Evolutionary conservation across 2,888 invertebrate genomes (phyloP), one percentile per base, ranked within the genome.

Genomic region (Chamaedrilus cognettii): DNA sequence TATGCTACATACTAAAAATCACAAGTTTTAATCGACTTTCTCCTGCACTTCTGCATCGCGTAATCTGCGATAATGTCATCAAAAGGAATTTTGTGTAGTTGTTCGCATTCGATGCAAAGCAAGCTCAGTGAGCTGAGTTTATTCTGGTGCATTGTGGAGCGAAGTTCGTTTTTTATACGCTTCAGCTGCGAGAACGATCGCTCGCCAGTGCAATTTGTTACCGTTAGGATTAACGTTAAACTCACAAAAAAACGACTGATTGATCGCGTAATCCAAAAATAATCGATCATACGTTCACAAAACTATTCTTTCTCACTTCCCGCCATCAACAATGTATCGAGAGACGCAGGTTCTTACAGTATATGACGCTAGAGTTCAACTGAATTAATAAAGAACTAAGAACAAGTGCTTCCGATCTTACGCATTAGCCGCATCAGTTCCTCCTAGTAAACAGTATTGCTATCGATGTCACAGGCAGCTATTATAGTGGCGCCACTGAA

Each of bases 71-170:
- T 42, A 42, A 42, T 42, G 42, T 42, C 19, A 42, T 42, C 42
- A 42, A 19, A 42, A 42, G 42, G 42, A 42, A 42, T 42, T 42
- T 42, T 42, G 42, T 19, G 19, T 42, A 42, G 42, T 42, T 42
- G 42, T 42, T 42, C 42, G 42, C 42, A 42, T 42, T 42, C 42
- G 42, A 42, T 42, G 42, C 42, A 42, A 42, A 15, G 42, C 42
- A 42, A 42, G 42, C 42, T 42, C 42, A 42, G 19, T 19, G 42
- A 42, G 42, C 42, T 42, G 42, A 42, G 42, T 42, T 42, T 42
- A 42, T 42, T 42, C 42, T 42, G 42, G 42, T 42, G 42, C 42
- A 42, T 42, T 42, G 42, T 42, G 42, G 42, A 42, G 42, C 42
- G 42, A 42, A 42, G 42, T 42, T 42, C 42, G 42, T 42, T 42